These are phyloP conservation scores for Molossus alvarezi DNA, from an alignment of 2,797 vertebrate genomes.

Conservation along the genomic window DNA sequence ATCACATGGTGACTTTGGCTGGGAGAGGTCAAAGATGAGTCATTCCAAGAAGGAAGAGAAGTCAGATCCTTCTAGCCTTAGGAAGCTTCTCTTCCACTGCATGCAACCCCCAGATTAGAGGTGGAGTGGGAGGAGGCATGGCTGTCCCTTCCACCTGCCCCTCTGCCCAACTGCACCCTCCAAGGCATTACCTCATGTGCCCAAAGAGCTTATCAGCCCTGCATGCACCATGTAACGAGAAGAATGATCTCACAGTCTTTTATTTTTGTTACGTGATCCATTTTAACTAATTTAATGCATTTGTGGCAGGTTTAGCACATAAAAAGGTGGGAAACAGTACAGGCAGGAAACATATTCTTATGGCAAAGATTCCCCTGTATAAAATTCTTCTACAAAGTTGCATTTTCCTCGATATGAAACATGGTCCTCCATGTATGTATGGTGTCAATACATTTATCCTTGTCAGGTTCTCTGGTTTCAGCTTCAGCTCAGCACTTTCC, in stretches of 20 bases:
- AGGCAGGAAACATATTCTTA: neutral
- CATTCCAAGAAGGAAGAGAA: neutral
- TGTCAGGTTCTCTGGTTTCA: neutral
- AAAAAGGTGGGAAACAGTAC: neutral
- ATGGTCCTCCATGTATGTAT: fast-evolving
- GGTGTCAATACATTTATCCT: neutral
- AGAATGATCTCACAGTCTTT: neutral
- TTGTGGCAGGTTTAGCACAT: neutral
- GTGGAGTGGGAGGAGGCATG: neutral
- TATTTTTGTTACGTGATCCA: neutral
- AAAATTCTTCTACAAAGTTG: neutral
- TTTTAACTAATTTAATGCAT: constrained; percentile 32
- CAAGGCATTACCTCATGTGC: neutral
- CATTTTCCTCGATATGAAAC: neutral
- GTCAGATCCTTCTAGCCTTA: neutral
- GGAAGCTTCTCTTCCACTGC: neutral
- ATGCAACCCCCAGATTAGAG: neutral
- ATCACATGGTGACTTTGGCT: neutral
- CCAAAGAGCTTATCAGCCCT: neutral
- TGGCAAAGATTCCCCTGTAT: neutral
- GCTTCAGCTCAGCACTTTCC: neutral
- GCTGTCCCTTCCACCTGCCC: neutral
- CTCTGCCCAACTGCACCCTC: neutral
- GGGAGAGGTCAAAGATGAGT: neutral
- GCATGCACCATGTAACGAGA: neutral